These are phyloP conservation scores for Paragorgia papillata DNA, from an alignment of 92 coral and sea anemone species.

Conservation along the genomic window DNA sequence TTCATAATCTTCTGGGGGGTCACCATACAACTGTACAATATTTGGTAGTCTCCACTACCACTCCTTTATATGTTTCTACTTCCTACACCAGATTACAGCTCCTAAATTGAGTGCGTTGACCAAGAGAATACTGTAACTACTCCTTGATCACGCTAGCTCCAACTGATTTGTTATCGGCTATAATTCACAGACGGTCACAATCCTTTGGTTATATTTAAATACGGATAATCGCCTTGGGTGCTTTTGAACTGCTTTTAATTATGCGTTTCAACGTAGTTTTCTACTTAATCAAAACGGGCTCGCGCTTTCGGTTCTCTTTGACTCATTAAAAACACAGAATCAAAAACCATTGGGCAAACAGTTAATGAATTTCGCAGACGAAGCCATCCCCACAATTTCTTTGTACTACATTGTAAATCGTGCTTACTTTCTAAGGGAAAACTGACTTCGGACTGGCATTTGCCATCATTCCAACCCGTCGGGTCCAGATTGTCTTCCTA, in stretches of 20 bases:
- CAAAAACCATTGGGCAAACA: conserved; percentile 31
- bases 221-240: background rate
- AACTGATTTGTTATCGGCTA: background rate
- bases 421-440: conserved; percentile 93
- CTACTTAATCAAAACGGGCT: conserved; percentile 34
- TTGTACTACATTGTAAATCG: background rate
- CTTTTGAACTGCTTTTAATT: background rate
- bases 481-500: conserved; percentile 44
- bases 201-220: background rate
- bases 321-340: conserved; percentile 39
- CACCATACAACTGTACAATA: too few relatives aligned
- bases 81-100: too few relatives aligned
- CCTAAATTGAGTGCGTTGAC: too few relatives aligned
- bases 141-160: too few relatives aligned
- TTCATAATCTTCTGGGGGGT: too few relatives aligned
- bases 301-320: conserved; percentile 37
- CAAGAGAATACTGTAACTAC: too few relatives aligned
- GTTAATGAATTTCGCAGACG: conserved; percentile 45
- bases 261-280: background rate
- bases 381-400: background rate
- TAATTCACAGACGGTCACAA: background rate
- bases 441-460: conserved; percentile 63
- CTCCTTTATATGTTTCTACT: too few relatives aligned
- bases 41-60: too few relatives aligned
- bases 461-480: background rate